phyloP scores from a whole-genome alignment of 37 sponge, comb jelly and placozoan species.

The Bolinopsis microptera region DNA sequence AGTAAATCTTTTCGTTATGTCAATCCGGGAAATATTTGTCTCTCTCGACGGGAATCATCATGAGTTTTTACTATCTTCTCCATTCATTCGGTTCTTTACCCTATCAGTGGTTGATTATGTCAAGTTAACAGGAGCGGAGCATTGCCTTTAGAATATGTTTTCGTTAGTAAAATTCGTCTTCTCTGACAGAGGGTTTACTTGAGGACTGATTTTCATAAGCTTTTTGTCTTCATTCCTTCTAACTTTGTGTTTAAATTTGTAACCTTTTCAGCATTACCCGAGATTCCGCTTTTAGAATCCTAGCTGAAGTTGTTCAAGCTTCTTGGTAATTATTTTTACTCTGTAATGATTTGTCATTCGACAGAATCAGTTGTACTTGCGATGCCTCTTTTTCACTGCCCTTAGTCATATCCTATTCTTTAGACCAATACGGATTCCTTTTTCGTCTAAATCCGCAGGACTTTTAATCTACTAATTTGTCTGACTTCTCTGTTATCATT shows the following conservation, averaged over 20 bases:
- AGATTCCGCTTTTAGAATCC: constrained; percentile 82
- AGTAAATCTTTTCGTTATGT: constrained; percentile 71
- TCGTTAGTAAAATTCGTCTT: constrained; percentile 72
- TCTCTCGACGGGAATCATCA: constrained; percentile 64
- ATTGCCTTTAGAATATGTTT: constrained; percentile 73
- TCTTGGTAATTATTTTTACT: constrained; percentile 67
- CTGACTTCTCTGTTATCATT: not conserved
- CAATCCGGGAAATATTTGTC: constrained; percentile 77
- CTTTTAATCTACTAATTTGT: not conserved
- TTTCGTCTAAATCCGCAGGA: not conserved
- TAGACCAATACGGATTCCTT: not conserved
- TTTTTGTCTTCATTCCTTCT: constrained; percentile 69
- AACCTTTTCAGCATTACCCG: constrained; percentile 75
- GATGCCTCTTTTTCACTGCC: no score
- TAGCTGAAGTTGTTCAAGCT: constrained; percentile 83
- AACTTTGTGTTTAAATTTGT: constrained; percentile 67
- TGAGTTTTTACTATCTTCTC: not conserved
- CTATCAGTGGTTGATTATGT: not conserved
- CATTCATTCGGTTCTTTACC: not conserved
- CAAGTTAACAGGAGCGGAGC: constrained; percentile 66
- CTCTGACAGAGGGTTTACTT: not conserved
- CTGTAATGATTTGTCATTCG: not conserved
- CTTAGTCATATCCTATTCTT: not conserved
- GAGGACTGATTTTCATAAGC: not conserved
- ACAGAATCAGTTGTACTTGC: not conserved